Evolutionary conservation across 2,113 vertebrate species (phyloP).

Genomic region (Tauraco erythrolophus): DNA sequence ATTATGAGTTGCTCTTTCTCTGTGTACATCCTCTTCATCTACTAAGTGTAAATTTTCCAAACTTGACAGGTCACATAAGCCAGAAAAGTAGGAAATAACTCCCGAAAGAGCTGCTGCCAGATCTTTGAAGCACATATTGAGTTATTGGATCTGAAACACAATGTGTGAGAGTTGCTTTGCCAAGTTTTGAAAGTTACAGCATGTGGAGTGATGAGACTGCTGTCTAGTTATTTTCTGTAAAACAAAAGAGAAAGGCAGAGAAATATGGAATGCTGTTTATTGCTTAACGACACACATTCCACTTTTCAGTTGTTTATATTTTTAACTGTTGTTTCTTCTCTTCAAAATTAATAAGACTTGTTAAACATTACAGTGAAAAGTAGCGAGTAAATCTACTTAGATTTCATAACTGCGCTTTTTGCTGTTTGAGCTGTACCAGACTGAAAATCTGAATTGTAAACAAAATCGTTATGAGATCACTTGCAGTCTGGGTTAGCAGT

Average conservation of each 20-base stretch:
- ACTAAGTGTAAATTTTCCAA: constrained; percentile 36
- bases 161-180: background rate
- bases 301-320: background rate
- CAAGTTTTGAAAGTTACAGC: constrained; percentile 55
- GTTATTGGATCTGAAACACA: constrained; percentile 8
- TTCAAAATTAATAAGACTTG: background rate
- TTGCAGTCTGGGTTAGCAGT: background rate
- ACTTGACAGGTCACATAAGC: constrained; percentile 18
- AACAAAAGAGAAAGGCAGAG: background rate
- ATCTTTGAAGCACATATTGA: background rate
- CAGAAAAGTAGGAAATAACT: constrained; percentile 51
- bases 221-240: constrained; percentile 27
- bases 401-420: background rate
- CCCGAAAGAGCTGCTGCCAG: constrained; percentile 8
- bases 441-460: background rate
- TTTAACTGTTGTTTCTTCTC: background rate
- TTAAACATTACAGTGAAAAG: background rate
- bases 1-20: background rate
- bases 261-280: background rate
- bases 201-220: background rate
- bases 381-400: background rate
- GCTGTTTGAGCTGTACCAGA: background rate
- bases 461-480: background rate
- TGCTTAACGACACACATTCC: background rate
- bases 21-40: constrained; percentile 18